These are phyloP conservation scores for Pseudocheirus occidentalis DNA, from an alignment of 2,797 vertebrate species.

Conservation along the genomic window DNA sequence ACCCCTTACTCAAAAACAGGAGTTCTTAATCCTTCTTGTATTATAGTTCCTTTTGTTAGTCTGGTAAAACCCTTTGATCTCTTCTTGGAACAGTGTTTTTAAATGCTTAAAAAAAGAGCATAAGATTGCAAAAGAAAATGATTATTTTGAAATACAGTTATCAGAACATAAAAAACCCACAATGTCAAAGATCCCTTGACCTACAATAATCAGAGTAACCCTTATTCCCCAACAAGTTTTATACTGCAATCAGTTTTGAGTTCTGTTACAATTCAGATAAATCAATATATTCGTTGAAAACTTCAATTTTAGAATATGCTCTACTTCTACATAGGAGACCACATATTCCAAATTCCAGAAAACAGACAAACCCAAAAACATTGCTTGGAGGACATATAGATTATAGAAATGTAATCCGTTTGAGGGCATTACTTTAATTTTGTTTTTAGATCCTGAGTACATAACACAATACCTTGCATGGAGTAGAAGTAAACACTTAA, in stretches of 20 bases:
- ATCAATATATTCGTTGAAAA: background rate
- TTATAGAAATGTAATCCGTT: background rate
- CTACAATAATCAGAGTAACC: background rate
- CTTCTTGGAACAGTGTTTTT: background rate
- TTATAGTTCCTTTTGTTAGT: background rate
- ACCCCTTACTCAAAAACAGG: background rate
- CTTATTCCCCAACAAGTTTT: conserved; percentile 7
- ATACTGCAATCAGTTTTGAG: background rate
- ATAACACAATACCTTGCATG: background rate
- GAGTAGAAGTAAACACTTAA: background rate
- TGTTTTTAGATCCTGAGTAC: background rate
- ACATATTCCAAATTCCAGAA: background rate
- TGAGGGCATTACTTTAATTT: background rate
- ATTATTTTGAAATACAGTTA: background rate
- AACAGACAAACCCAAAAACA: background rate
- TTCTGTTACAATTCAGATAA: background rate
- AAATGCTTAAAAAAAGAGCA: background rate
- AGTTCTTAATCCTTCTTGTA: background rate
- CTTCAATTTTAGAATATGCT: background rate
- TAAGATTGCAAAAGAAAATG: background rate
- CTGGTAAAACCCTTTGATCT: background rate
- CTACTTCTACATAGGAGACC: background rate
- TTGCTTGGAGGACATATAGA: background rate
- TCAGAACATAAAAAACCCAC: background rate
- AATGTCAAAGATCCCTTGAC: background rate